Percentiles rank a stretch among this genome's conserved stretches.
phyloP scores from a whole-genome alignment of 2,113 vertebrate species.

The Dromiciops gliroides region DNA sequence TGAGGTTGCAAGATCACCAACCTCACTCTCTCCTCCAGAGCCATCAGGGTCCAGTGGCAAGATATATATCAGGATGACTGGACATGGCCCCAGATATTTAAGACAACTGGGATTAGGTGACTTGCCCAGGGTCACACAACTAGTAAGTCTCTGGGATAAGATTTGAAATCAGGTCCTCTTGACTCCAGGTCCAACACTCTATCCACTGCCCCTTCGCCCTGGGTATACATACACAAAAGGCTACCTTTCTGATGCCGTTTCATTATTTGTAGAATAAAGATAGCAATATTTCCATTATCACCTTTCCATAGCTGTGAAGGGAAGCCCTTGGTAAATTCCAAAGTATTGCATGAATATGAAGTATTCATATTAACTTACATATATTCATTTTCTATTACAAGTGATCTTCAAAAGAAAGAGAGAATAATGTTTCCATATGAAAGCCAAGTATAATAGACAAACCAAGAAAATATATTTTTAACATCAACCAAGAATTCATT shows the following conservation, averaged over 20 bases:
- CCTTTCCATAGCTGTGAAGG: background rate
- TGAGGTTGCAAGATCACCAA: too few species aligned
- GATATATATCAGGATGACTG: too few species aligned
- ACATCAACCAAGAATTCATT: background rate
- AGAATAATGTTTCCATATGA: background rate
- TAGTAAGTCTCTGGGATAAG: too few species aligned
- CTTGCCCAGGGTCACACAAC: too few species aligned
- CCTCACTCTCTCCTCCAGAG: too few species aligned
- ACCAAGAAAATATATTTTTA: background rate
- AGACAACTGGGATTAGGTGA: too few species aligned
- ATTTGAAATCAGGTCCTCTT: too few species aligned
- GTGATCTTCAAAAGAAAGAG: background rate
- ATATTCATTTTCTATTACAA: conserved; percentile 18
- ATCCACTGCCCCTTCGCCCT: too few species aligned
- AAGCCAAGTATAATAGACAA: conserved; percentile 6
- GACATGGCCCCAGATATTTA: too few species aligned
- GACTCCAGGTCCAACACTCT: too few species aligned
- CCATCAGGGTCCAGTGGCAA: too few species aligned
- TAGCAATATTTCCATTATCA: background rate
- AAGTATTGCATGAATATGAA: background rate
- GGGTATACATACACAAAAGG: background rate
- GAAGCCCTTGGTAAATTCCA: background rate
- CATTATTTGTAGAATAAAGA: background rate
- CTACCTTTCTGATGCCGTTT: background rate
- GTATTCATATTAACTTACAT: background rate